A percentile compares a stretch with the other conserved stretches of the same genome.
Conservation (phyloP, 2,797 vertebrate species). For the Clamator glandarius region DNA sequence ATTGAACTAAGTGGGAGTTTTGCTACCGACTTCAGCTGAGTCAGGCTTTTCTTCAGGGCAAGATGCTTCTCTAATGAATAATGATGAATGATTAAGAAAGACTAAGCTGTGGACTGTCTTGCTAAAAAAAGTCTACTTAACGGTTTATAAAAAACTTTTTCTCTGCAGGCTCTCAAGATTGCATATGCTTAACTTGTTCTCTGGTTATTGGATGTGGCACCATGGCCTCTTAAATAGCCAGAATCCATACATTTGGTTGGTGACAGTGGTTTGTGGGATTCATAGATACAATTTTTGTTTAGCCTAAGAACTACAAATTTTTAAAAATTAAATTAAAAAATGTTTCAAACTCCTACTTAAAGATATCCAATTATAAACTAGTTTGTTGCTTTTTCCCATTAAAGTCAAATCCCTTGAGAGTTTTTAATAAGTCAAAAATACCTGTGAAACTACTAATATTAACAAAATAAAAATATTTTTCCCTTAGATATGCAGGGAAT, state of each 20-base stretch:
- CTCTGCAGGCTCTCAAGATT: neutral
- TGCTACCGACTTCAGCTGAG: slow-evolving; percentile 6
- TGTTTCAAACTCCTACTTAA: slow-evolving; percentile 61
- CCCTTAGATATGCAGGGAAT: neutral
- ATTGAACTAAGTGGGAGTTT: neutral
- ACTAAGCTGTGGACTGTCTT: neutral
- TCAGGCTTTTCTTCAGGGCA: slow-evolving; percentile 32
- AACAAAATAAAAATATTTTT: slow-evolving; percentile 31
- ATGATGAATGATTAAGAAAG: slow-evolving; percentile 8
- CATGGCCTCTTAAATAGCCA: neutral
- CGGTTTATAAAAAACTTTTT: neutral
- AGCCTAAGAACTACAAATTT: slow-evolving; percentile 33
- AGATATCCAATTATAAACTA: slow-evolving; percentile 49
- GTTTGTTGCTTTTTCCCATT: slow-evolving; percentile 40
- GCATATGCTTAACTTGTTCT: neutral
- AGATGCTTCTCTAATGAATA: slow-evolving; percentile 15
- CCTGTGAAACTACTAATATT: slow-evolving; percentile 31
- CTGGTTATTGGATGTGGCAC: neutral
- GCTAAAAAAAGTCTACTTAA: neutral
- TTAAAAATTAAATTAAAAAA: slow-evolving; percentile 36
- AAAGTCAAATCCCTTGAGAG: slow-evolving; percentile 31
- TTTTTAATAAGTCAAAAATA: slow-evolving; percentile 43
- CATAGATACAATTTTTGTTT: slow-evolving; percentile 16
- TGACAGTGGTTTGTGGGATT: neutral
- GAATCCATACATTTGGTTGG: neutral